phyloP scores from a whole-genome alignment of 2,113 vertebrate species.

The Indicator maculatus region DNA sequence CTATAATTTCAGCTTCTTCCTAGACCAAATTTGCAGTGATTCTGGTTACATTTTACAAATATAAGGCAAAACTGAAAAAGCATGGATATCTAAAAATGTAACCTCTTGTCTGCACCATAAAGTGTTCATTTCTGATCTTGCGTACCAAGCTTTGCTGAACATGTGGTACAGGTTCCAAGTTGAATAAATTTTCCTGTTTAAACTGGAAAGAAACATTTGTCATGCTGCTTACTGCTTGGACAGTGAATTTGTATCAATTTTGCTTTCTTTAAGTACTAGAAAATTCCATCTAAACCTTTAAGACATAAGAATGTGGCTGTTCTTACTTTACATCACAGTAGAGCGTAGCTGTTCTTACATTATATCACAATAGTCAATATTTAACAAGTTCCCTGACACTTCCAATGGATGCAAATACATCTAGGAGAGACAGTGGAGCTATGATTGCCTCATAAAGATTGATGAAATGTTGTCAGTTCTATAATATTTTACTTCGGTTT shows the following conservation, averaged over 20 bases:
- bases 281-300: neutral
- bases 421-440: neutral
- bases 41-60: neutral
- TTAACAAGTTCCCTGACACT: neutral
- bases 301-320: rapidly evolving
- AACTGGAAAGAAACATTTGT: neutral
- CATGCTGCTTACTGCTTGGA: neutral
- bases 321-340: neutral
- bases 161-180: neutral
- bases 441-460: neutral
- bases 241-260: neutral
- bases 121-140: rapidly evolving
- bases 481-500: neutral
- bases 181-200: neutral
- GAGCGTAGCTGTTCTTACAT: neutral
- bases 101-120: neutral
- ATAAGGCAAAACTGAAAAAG: neutral
- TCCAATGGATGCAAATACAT: neutral
- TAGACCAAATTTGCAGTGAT: neutral
- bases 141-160: neutral
- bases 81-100: neutral
- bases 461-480: neutral
- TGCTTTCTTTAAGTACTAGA: neutral
- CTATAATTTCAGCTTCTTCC: neutral
- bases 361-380: neutral